Evolutionary conservation across 1,140 invertebrate species (phyloP).

Genomic region (Batillaria attramentaria): DNA sequence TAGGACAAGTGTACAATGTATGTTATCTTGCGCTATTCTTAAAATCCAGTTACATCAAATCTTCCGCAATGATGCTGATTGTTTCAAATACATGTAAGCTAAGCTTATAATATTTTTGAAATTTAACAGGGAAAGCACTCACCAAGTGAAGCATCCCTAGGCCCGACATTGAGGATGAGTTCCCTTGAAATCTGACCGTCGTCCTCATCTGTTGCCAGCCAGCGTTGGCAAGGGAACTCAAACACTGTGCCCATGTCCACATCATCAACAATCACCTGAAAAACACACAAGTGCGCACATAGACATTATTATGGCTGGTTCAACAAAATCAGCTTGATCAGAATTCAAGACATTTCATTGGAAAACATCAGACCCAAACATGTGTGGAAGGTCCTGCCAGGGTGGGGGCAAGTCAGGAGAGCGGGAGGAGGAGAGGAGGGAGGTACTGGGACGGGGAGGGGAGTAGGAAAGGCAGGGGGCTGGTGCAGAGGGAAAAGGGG

Average conservation of each 20-base stretch:
- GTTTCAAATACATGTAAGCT: not conserved
- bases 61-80: not conserved
- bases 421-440: no score
- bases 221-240: conserved; percentile 67
- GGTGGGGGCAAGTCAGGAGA: no score
- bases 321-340: not conserved
- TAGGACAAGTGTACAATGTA: no score
- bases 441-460: not conserved
- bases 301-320: not conserved
- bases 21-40: no score
- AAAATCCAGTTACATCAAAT: not conserved
- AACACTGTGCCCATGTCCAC: conserved; percentile 61
- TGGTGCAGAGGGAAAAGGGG: no score
- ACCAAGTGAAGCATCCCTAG: conserved; percentile 58
- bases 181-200: conserved; percentile 68
- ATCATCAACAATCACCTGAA: conserved; percentile 69
- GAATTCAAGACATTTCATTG: not conserved
- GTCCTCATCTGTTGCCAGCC: conserved; percentile 69
- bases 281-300: conserved; percentile 23
- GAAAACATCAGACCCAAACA: no score
- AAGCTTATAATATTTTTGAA: no score
- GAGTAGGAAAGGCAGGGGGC: no score
- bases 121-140: no score
- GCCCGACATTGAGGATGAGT: conserved; percentile 54
- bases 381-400: no score